Evolutionary conservation across 1,140 invertebrate genomes (phyloP), one percentile per base, ranked within the genome.

Genomic region (Eciton burchellii): DNA sequence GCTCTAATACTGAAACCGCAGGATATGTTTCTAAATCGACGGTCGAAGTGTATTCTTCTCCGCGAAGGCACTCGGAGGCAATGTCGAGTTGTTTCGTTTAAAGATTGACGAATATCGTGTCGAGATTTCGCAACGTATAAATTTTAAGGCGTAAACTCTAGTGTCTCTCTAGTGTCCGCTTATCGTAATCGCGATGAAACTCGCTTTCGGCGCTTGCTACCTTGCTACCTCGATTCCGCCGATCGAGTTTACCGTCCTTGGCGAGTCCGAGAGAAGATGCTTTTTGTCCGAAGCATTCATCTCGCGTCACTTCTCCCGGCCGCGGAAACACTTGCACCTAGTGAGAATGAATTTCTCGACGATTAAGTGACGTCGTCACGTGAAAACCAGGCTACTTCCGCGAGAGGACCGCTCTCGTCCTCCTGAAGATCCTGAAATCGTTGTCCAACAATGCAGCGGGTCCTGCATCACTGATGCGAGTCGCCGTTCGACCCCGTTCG

Each of bases 1-100:
- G 12, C 6, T 79, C 11, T 79, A 70, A 79, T 70, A 79, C 74
- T 70, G 63, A 79, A 79, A 70, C 70, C 41, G 35, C 68, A 70
- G 21, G 12, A 1, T 70, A 57, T 56, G 70, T 68, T 70, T 79
- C 29, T 21, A 12, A 79, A 35, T 6, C 35, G n/a, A n/a, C 35
- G 35, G 35, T 35, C 35, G 35, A 79, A 68, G 70, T 79, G 56
- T 70, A 8, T 54, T 79, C 29, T 45, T 12, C 26, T 11, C 24
- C 41, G 68, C n/a, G 21, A 79, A 70, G 63, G 49, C 63, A 47
- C 62, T 77, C 49, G 47, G 49, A n/a, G 14, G 14, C 49, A 26
- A 74, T 56, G 14, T 47, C 26, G 62, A 52, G 8, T 63, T 76
- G 26, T 43, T 62, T 49, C 26, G 43, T 63, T 63, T 24, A 49